phyloP scores from a whole-genome alignment of 2,113 vertebrate genomes.

The Sebastes schlegelii region DNA sequence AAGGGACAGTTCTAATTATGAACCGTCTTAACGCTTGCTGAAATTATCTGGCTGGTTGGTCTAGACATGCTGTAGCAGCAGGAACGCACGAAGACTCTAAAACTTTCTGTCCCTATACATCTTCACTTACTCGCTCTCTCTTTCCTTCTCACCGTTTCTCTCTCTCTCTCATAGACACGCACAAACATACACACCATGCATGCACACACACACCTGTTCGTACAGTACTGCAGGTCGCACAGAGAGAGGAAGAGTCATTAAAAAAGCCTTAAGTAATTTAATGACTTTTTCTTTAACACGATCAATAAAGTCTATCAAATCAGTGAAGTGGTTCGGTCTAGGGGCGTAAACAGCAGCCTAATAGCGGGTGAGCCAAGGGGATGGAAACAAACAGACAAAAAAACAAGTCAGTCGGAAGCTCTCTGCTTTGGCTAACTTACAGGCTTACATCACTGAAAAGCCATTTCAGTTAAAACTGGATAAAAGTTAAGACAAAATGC shows the following conservation, averaged over 20 bases:
- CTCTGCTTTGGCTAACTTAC: constrained; percentile 9
- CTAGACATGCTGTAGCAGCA: constrained; percentile 28
- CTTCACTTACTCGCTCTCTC: neutral
- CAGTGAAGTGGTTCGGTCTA: constrained; percentile 37
- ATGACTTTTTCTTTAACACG: constrained; percentile 35
- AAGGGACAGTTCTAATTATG: constrained; percentile 77
- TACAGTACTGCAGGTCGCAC: neutral
- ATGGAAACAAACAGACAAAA: constrained; percentile 19
- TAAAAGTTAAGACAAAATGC: neutral
- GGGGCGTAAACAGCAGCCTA: constrained; percentile 44
- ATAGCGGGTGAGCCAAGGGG: constrained; percentile 31
- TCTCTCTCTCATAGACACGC: neutral
- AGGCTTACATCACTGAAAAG: neutral
- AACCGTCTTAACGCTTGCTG: constrained; percentile 32
- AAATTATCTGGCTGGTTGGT: constrained; percentile 55
- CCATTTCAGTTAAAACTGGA: neutral
- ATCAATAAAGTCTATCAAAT: constrained; percentile 53
- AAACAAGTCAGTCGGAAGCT: neutral
- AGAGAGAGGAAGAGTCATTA: constrained; percentile 20
- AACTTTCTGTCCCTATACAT: neutral
- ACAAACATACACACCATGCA: neutral
- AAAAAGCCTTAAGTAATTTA: constrained; percentile 45
- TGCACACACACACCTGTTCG: constrained; percentile 7
- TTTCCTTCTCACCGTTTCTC: neutral
- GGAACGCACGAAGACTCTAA: neutral